Evolutionary conservation across 2,113 vertebrate genomes (phyloP).

Genomic region (Calypte anna): DNA sequence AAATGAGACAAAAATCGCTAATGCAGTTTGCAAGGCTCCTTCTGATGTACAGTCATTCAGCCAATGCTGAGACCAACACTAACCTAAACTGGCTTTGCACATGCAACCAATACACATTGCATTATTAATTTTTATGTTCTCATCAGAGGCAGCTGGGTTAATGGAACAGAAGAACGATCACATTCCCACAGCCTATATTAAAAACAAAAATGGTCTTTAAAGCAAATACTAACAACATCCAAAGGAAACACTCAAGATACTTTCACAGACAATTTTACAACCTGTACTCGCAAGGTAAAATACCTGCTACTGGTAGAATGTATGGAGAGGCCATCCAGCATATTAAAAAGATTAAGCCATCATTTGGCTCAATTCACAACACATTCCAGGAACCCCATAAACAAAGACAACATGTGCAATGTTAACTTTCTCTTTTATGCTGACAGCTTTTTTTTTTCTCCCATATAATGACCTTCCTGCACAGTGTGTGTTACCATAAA

Average conservation of each 20-base stretch:
- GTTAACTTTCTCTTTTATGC: constrained; percentile 80
- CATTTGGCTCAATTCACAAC: constrained; percentile 69
- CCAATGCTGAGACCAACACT: background rate
- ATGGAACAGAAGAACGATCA: constrained; percentile 23
- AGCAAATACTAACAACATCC: background rate
- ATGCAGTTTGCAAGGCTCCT: background rate
- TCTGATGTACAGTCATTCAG: background rate
- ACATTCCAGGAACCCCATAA: constrained; percentile 77
- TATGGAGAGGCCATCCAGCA: background rate
- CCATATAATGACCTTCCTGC: constrained; percentile 80
- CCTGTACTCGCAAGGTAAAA: constrained; percentile 43
- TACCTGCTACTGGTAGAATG: constrained; percentile 16
- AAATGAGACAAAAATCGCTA: constrained; percentile 31
- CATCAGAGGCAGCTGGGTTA: background rate
- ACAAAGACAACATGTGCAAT: constrained; percentile 76
- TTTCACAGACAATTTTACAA: constrained; percentile 26
- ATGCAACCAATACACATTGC: background rate
- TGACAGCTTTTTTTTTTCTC: constrained; percentile 73
- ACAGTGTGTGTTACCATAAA: constrained; percentile 80
- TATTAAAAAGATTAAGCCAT: constrained; percentile 52
- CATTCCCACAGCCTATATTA: background rate
- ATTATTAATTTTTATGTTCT: background rate
- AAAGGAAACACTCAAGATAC: constrained; percentile 4
- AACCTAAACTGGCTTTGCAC: background rate
- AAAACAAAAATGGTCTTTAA: constrained; percentile 20